These are phyloP conservation scores for Epistrophe grossulariae DNA, from an alignment of 2,888 invertebrate species.

Conservation along the genomic window DNA sequence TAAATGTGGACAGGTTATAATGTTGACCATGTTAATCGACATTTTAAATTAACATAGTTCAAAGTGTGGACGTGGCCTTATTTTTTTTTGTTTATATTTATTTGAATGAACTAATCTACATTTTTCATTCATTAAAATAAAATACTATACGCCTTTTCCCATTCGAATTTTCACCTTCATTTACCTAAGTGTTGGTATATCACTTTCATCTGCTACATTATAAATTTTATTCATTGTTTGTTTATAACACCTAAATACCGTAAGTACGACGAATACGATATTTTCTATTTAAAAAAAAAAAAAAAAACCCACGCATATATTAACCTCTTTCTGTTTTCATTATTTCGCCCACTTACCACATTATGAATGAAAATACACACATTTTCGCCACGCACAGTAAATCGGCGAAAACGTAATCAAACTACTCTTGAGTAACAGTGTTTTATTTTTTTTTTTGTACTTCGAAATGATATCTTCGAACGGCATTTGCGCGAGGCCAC, in stretches of 20 bases:
- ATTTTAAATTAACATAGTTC: no score
- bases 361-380: conserved; percentile 64
- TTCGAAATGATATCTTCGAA: conserved; percentile 37
- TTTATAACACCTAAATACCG: conserved; percentile 32
- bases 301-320: conserved; percentile 18
- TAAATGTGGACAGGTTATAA: no score
- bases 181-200: background rate
- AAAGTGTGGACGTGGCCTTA: background rate
- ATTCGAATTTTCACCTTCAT: background rate
- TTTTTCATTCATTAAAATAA: conserved; percentile 5
- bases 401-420: conserved; percentile 26
- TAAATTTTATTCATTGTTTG: conserved; percentile 13
- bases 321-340: conserved; percentile 42
- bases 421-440: conserved; percentile 32
- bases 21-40: no score
- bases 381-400: conserved; percentile 49
- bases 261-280: background rate
- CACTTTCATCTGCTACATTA: background rate
- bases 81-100: background rate
- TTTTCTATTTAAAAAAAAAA: background rate
- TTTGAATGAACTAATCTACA: background rate
- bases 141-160: conserved; percentile 2
- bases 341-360: conserved; percentile 45
- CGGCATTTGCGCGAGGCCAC: conserved; percentile 33
- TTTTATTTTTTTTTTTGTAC: conserved; percentile 3